These are phyloP conservation scores for Chelonus formosanus DNA, from an alignment of 2,888 invertebrate species.

Conservation along the genomic window DNA sequence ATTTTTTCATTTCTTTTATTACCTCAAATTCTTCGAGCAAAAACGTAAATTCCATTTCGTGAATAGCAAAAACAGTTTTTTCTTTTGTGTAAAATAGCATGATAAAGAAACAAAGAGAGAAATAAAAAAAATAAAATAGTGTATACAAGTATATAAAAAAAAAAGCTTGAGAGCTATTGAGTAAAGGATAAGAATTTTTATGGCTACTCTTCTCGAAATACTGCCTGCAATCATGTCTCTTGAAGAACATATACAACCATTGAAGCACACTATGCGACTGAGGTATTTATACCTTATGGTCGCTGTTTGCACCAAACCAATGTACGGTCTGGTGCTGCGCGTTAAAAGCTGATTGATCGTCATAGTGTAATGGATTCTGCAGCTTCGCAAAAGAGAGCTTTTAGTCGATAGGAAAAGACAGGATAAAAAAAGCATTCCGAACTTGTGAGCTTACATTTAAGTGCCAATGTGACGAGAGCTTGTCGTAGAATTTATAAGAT, in stretches of 20 bases:
- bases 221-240: background rate
- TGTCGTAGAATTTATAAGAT: slow-evolving; percentile 8
- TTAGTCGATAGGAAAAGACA: slow-evolving; percentile 5
- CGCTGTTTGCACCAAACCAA: slow-evolving; percentile 17
- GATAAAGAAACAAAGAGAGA: background rate
- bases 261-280: background rate
- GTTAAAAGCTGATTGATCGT: slow-evolving; percentile 36
- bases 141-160: background rate
- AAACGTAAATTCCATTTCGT: too few species aligned
- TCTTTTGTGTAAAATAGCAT: too few species aligned
- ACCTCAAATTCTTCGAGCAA: background rate
- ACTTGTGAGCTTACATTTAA: slow-evolving; percentile 43
- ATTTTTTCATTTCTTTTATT: background rate
- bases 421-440: slow-evolving; percentile 25
- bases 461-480: slow-evolving; percentile 42
- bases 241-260: too few species aligned
- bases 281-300: slow-evolving; percentile 26
- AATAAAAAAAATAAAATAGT: background rate
- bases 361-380: slow-evolving; percentile 30
- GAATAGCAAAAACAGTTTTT: too few species aligned
- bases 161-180: background rate
- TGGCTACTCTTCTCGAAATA: background rate
- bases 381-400: slow-evolving; percentile 10
- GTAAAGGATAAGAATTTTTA: slow-evolving; percentile 2
- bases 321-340: slow-evolving; percentile 21